phyloP scores from a whole-genome alignment of 2,113 vertebrate species.

The Pardalotus punctatus region DNA sequence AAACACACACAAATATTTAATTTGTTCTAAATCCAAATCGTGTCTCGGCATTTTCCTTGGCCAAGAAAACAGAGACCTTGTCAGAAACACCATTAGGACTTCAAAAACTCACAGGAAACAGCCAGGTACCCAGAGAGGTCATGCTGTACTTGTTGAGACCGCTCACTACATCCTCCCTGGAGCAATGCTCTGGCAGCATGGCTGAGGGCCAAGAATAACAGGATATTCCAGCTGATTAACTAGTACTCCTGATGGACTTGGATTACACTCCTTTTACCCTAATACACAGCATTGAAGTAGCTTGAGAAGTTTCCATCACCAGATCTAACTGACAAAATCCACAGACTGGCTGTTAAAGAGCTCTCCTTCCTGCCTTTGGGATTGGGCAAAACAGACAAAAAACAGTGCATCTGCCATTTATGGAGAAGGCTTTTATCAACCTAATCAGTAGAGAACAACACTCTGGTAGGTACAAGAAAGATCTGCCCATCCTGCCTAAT shows the following conservation, averaged over 20 bases:
- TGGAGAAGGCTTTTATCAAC: not conserved
- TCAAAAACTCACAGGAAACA: not conserved
- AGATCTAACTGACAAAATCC: conserved; percentile 13
- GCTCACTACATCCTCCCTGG: not conserved
- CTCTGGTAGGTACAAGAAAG: not conserved
- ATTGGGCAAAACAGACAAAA: not conserved
- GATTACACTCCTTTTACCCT: not conserved
- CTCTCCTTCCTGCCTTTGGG: not conserved
- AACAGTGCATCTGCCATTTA: not conserved
- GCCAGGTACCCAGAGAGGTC: not conserved
- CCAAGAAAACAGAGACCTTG: not conserved
- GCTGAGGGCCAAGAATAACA: not conserved
- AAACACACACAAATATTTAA: not conserved
- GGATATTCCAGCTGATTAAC: conserved; percentile 22
- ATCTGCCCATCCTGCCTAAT: not conserved
- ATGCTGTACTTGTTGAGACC: not conserved
- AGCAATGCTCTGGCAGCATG: not conserved
- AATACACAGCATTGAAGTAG: not conserved
- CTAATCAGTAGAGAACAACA: not conserved
- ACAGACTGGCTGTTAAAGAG: not conserved
- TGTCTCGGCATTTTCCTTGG: not conserved
- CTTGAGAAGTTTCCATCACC: not conserved
- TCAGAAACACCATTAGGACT: not conserved
- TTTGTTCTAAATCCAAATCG: not conserved
- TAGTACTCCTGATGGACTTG: not conserved